Evolutionary conservation across 1,140 invertebrate species (phyloP), one percentile per base, ranked within the genome.

Genomic region (Palaemon carinicauda): DNA sequence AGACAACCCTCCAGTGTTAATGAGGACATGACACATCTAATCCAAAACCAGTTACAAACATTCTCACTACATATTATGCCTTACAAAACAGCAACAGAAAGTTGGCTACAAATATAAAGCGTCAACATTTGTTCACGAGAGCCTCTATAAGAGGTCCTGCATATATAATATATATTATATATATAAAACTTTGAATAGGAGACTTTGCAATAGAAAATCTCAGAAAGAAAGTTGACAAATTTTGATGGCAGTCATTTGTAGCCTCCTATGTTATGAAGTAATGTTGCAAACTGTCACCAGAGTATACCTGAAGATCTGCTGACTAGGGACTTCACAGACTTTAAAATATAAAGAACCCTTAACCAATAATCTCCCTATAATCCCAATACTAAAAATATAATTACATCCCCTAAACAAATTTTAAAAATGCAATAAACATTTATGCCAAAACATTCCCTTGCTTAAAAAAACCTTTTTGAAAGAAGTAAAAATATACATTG

Each of bases 241-340:
- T 86, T 86, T 86, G 84, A 80, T 86, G 84, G 84, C 84, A 86
- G 84, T 86, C 84, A 86, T 86, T 86, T 86, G 84, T 86, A 86
- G 84, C 84, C 84, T 86, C 84, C 84, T 86, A 78, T 86, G 84
- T 86, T 86, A 86, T 73, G 69, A 78, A 79, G 82, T 79, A 79
- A 51, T 80, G 84, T 86, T 86, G 84, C 77, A 86, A 79, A 80
- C 84, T 83, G 77, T 86, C 84, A 86, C 84, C 84, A 86, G 84
- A 86, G 84, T 80, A 73, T 86, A 86, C 84, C 84, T 78, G 65
- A 85, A 85, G 84, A 86, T 80, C 77, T 73, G 65, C 77, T 86
- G 77, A 86, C 84, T 86, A 86, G 84, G 84, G 80, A 50, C 77
- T 86, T 80, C 65, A 86, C 71, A 65, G 73, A 86, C 60, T 60